Percentiles rank a stretch among this genome's conserved stretches.
Conservation (phyloP, 2,797 vertebrate species). For the Eremophila alpestris region DNA sequence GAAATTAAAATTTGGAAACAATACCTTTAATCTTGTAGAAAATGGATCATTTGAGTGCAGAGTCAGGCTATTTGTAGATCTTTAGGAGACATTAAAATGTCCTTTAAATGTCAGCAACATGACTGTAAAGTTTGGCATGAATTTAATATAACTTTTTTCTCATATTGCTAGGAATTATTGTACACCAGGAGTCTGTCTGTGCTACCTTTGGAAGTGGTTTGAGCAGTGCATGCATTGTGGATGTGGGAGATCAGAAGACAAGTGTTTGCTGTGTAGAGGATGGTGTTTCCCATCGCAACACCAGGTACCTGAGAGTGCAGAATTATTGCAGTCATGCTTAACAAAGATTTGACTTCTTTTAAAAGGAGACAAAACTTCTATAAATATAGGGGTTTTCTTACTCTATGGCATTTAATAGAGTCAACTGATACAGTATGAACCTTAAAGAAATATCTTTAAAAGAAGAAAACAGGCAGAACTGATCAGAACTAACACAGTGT, state of each 20-base stretch:
- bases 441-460: not conserved
- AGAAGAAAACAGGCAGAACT: not conserved
- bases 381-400: accelerated
- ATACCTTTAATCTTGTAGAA: not conserved
- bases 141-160: not conserved
- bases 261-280: constrained; percentile 97
- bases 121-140: not conserved
- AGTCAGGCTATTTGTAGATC: not conserved
- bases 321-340: not conserved
- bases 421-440: not conserved
- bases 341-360: not conserved
- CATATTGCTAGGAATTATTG: constrained; percentile 83
- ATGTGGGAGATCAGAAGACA: constrained; percentile 97
- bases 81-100: not conserved
- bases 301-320: constrained; percentile 78
- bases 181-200: constrained; percentile 97
- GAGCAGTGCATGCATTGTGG: constrained; percentile 94
- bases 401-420: not conserved
- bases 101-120: not conserved
- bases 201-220: constrained; percentile 94
- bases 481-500: not conserved
- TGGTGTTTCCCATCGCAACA: constrained; percentile 94
- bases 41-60: not conserved
- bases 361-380: not conserved
- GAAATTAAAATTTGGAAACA: not conserved